A percentile compares a stretch with the other conserved stretches of the same genome.
Evolutionary conservation across 2,888 invertebrate genomes (phyloP).

Genomic region (Nymphalis c-album): DNA sequence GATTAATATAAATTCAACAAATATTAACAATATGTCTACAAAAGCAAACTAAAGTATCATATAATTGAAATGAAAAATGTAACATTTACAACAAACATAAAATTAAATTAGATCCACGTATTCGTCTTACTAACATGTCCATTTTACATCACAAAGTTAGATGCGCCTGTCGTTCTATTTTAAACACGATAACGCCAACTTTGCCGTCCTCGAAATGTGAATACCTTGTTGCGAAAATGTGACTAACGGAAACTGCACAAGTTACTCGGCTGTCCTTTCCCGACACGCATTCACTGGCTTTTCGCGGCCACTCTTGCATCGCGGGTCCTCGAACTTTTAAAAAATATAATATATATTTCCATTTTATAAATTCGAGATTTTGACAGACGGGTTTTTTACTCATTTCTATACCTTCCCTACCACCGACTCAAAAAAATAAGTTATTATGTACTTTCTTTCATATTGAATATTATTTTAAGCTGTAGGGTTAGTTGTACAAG

Average conservation of each 20-base stretch:
- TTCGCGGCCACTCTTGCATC: slow-evolving; percentile 26
- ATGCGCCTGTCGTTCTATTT: slow-evolving; percentile 79
- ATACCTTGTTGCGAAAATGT: slow-evolving; percentile 81
- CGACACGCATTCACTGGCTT: slow-evolving; percentile 50
- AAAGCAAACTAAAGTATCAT: too few relatives aligned
- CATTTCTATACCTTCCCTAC: too few relatives aligned
- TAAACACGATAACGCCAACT: slow-evolving; percentile 80
- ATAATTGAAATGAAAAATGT: too few relatives aligned
- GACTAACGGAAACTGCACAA: slow-evolving; percentile 80
- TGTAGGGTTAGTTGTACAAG: too few relatives aligned
- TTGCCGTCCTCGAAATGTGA: slow-evolving; percentile 80
- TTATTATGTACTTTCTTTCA: too few relatives aligned
- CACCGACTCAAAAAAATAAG: too few relatives aligned
- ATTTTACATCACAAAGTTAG: slow-evolving; percentile 80
- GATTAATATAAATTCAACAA: too few relatives aligned
- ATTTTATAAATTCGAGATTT: too few relatives aligned
- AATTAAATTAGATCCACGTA: slow-evolving; percentile 25
- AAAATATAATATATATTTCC: too few relatives aligned
- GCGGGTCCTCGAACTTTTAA: slow-evolving; percentile 35
- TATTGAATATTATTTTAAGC: too few relatives aligned
- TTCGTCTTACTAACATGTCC: slow-evolving; percentile 55
- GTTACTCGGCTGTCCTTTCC: slow-evolving; percentile 73
- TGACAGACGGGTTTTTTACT: too few relatives aligned
- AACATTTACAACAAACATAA: background rate
- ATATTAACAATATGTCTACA: too few relatives aligned